Base-by-base conservation (phyloP, 1,140 invertebrate species). In the Solenopsis invicta region DNA sequence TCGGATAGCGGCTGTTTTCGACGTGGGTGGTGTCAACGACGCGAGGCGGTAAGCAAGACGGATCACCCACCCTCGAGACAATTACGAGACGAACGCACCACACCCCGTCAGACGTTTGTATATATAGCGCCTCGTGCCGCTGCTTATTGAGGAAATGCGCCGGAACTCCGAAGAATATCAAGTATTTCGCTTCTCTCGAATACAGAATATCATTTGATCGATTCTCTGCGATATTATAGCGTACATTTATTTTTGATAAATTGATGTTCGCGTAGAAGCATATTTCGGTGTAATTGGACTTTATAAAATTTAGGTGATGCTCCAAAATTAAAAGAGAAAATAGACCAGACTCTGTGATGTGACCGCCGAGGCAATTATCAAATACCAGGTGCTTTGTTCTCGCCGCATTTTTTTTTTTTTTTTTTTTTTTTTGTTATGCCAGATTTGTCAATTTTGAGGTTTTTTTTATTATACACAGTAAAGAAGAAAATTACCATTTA, bases 1-100 rank as follows among this genome's bases (percentile, higher is more conserved):
- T 85, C 76, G 89, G 87, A 89, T 92, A 90, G 82, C 69, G 67
- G 87, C 76, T 90, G 90, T 89, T 88, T 87, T 76, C 91, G 66
- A 21, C n/a, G 87, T 88, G 91, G 92, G 91, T 93, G 91, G 90
- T 94, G 93, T 94, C 93, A 93, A 90, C 92, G 88, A 67, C 67
- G 78, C 37, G 64, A 77, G 71, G 59, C 82, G 87, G 89, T 94
- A 94, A 93, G 91, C 91, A 94, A 94, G 93, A 94, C 92, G 90
- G 89, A 94, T 94, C 91, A 92, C 93, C 29, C 89, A 80, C 75
- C 87, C 81, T 74, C 87, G 88, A 92, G 91, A 92, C 91, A 92
- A 91, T 87, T 86, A 87, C 88, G 85, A 88, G 85, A 88, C 90
- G 87, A 89, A 88, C 81, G 81, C 87, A 88, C 91, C 92, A 76